Evolutionary conservation across 2,888 invertebrate species (phyloP).

Genomic region (Eupithecia subumbrata): DNA sequence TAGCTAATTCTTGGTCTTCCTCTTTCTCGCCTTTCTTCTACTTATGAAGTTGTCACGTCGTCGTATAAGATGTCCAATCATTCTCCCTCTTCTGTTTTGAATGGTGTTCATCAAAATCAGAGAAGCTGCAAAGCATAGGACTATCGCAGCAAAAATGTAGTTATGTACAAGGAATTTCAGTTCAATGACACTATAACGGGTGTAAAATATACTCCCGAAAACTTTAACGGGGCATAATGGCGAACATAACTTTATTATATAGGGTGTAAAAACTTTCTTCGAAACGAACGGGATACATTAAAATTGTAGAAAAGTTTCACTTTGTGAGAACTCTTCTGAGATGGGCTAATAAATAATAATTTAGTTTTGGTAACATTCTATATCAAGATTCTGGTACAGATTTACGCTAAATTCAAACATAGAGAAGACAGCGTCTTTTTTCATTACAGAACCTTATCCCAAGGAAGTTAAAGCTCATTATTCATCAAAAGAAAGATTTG

Average conservation of each 20-base stretch:
- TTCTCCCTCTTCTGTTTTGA: no score
- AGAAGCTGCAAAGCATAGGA: no score
- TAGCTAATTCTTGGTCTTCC: no score
- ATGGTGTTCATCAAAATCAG: no score
- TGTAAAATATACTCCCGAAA: neutral
- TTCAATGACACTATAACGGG: slow-evolving; percentile 8
- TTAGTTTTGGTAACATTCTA: neutral
- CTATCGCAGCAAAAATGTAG: neutral
- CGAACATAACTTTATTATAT: slow-evolving; percentile 2
- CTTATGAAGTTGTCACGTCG: no score
- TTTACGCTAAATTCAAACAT: neutral
- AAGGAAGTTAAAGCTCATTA: slow-evolving; percentile 7
- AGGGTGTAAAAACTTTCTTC: slow-evolving; percentile 10
- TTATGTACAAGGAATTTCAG: neutral
- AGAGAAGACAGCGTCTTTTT: neutral
- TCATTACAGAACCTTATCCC: neutral
- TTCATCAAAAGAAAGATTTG: neutral
- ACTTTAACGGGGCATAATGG: slow-evolving; percentile 8
- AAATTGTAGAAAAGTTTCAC: slow-evolving; percentile 1
- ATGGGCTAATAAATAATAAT: neutral
- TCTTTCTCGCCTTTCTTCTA: no score
- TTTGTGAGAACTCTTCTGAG: neutral
- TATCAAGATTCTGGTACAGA: neutral
- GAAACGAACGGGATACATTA: neutral
- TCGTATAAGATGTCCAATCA: no score